Base-by-base conservation (phyloP, 2,888 invertebrate genomes). In the Amphipyra tragopoginis region DNA sequence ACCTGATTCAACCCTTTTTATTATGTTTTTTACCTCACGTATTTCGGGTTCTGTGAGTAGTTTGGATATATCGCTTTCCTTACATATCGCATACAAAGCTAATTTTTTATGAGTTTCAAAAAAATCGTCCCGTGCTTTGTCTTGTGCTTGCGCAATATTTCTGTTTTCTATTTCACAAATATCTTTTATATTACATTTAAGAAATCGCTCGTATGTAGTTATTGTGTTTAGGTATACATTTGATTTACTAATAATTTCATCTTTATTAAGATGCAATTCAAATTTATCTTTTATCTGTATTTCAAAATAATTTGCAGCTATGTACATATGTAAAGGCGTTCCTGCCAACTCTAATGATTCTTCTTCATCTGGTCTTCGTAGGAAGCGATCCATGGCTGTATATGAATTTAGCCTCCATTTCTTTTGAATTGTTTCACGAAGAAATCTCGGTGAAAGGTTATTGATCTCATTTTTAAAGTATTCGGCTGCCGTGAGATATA, bases 281-380 rank as follows among this genome's bases (percentile, higher is more conserved):
- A 86, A 58, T 59, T 71, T 70, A 33, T 82, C 81, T 57, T 77
- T 78, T 38, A 84, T 71, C 40, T 84, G 78, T 53, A 70, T 63
- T 50, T 69, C 63, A 40, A 86, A 84, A 62, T 84, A 86, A 61
- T 82, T 82, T 2, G 81, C 81, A 14, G 78, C 80, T 56, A 86
- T 58, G 47, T 86, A 86, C 61, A 86, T 76, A 59, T 84, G 82
- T 14, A 86, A 73, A 10, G 86, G 86, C 34, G 83, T 86, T n/a
- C 81, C 82, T 1, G 83, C 72, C 26, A 85, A 69, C 34, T 81
- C 78, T 9, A 74, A 62, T 0, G 75, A 61, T 47, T 79, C 61
- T 13, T 77, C 72, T 58, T 79, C 76, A 11, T 73, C 68, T 3
- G 70, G 70, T 45, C 65, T 65, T 36, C 80, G 77, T 26, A 85